A percentile compares a stretch with the other conserved stretches of the same genome.
phyloP scores from a whole-genome alignment of 2,113 vertebrate species.

The Pterocles gutturalis region DNA sequence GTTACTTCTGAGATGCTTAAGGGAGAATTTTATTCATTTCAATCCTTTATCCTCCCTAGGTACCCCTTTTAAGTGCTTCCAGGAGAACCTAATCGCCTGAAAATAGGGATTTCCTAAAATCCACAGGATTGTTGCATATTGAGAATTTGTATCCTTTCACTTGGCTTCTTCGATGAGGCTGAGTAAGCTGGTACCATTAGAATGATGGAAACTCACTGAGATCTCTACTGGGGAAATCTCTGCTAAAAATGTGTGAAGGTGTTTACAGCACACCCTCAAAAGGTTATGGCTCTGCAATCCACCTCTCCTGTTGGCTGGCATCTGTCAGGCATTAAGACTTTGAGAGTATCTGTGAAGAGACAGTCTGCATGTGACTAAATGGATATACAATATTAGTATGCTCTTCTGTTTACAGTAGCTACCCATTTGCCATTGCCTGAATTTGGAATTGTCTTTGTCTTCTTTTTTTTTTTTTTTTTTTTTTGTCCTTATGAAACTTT shows the following conservation, averaged over 20 bases:
- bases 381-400: not conserved
- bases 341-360: not conserved
- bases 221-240: not conserved
- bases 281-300: not conserved
- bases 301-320: not conserved
- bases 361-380: not conserved
- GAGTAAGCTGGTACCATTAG: not conserved
- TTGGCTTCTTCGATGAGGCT: not conserved
- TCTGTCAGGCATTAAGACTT: not conserved
- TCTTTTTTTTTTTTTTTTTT: not conserved
- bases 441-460: not conserved
- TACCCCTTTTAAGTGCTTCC: not conserved
- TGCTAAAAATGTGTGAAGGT: not conserved
- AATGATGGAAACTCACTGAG: not conserved
- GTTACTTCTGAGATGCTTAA: not conserved
- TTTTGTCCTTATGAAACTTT: rapidly evolving
- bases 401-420: not conserved
- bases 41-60: not conserved
- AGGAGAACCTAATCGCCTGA: not conserved
- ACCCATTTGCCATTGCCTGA: not conserved
- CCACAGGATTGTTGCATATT: not conserved
- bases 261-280: not conserved
- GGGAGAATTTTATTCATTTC: not conserved
- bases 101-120: not conserved
- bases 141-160: rapidly evolving